These are phyloP conservation scores for Philereme vetulata DNA, from an alignment of 2,888 invertebrate genomes.

Conservation along the genomic window DNA sequence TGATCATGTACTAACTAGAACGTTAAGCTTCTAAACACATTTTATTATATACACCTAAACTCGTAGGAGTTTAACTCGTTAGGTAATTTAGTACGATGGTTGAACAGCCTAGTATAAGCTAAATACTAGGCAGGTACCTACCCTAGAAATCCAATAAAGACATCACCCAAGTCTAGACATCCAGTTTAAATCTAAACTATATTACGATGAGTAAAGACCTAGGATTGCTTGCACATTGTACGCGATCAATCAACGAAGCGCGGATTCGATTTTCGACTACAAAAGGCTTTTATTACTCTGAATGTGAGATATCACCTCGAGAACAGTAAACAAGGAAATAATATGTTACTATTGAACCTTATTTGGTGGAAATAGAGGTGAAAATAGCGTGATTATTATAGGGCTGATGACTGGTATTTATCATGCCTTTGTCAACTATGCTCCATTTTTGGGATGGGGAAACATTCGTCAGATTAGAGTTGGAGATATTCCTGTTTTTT, in stretches of 20 bases:
- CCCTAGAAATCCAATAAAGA: slow-evolving; percentile 6
- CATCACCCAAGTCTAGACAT: not conserved
- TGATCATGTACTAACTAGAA: too few relatives aligned
- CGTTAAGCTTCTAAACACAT: too few relatives aligned
- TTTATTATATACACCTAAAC: too few relatives aligned
- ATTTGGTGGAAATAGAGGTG: slow-evolving; percentile 13
- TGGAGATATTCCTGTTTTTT: too few relatives aligned
- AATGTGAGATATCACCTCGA: slow-evolving; percentile 24
- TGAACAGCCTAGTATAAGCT: not conserved
- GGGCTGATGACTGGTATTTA: slow-evolving; percentile 8
- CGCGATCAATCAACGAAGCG: slow-evolving; percentile 25
- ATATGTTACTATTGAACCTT: slow-evolving; percentile 10
- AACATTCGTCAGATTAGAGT: not conserved
- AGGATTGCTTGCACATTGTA: slow-evolving; percentile 4
- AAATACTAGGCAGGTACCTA: slow-evolving; percentile 6
- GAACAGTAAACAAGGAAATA: slow-evolving; percentile 21
- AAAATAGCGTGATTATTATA: slow-evolving; percentile 7
- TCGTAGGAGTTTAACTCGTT: too few relatives aligned
- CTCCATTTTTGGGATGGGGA: not conserved
- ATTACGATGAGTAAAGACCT: slow-evolving; percentile 7
- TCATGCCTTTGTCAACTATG: slow-evolving; percentile 3
- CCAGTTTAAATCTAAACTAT: slow-evolving; percentile 4
- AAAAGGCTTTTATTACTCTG: slow-evolving; percentile 27
- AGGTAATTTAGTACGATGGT: too few relatives aligned
- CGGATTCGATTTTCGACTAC: slow-evolving; percentile 27